These are phyloP conservation scores for Micronycteris hirsuta DNA, from an alignment of 2,113 vertebrate genomes.

Conservation along the genomic window DNA sequence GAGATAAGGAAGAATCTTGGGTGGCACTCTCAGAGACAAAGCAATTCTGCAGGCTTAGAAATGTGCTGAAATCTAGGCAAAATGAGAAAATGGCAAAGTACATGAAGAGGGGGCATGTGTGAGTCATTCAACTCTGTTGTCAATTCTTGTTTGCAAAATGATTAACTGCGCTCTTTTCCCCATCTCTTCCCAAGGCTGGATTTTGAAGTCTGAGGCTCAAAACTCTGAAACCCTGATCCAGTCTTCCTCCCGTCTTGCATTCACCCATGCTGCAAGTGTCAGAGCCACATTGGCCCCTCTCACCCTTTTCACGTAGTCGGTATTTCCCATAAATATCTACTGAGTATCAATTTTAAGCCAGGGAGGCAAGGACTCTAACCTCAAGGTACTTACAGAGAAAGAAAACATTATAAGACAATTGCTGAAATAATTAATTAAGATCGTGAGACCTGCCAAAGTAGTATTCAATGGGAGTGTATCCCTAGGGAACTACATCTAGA, in stretches of 20 bases:
- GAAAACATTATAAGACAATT: conserved; percentile 11
- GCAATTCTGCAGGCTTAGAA: background rate
- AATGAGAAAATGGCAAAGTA: background rate
- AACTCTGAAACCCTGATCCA: background rate
- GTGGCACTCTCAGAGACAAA: conserved; percentile 43
- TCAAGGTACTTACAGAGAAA: background rate
- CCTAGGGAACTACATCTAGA: background rate
- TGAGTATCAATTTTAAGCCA: conserved; percentile 34
- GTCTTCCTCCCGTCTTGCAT: background rate
- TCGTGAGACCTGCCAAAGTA: background rate
- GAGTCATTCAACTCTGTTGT: background rate
- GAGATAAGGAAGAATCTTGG: conserved; percentile 40
- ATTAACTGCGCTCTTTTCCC: background rate
- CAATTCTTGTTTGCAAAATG: background rate
- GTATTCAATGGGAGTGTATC: background rate
- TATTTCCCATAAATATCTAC: background rate
- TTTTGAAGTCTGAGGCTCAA: conserved; percentile 13
- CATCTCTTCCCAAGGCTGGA: background rate
- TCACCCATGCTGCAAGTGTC: background rate
- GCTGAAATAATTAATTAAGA: conserved; percentile 25
- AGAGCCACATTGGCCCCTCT: background rate
- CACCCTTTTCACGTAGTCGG: background rate
- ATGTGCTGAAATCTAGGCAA: conserved; percentile 29
- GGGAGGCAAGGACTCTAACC: background rate
- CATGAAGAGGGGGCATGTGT: background rate